Base-by-base conservation (phyloP, 2,888 invertebrate genomes). In the Aspidiotus rigidus region DNA sequence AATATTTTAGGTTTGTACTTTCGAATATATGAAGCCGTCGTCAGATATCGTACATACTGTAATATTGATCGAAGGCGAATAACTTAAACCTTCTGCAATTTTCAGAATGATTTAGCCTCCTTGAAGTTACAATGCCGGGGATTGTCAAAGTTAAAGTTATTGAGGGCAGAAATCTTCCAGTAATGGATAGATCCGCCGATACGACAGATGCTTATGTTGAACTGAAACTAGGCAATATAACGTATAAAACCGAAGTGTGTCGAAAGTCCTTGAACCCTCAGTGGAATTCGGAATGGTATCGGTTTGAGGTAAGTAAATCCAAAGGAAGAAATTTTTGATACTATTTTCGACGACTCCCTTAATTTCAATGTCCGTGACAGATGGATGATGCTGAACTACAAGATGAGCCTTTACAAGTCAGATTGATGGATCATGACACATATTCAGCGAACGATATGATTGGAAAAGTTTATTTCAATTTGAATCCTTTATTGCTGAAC, bases 371-470 rank as follows among this genome's bases (percentile, higher is more conserved):
- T n/a, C 2, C 10, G 39, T 15, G 78, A 17, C 79, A 93, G 91
- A 93, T 95, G 59, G 97, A 98, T 76, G 98, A 98, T 81, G 89
- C 93, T 10, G 96, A 96, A 75, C 79, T 98, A n/a, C 97, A 98
- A 81, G 97, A 98, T 80, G 97, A 98, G 77, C 95, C 95, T 0
- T 80, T 97, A 10, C 96, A 97, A 81, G 88, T 97, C 56, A 85
- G 95, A 62, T 83, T 98, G 0, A 93, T 98, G 90, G 98, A 99
- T 79, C 90, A 98, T 79, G 98, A 98, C 78, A 98, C 97, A 0
- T 96, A 98, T 78, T 96, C 96, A 5, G 96, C 98, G 0, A 97
- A 98, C 77, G 98, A 98, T 81, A 93, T 97, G 0, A 98, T 99
- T 75, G 98, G 98, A 39, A 96, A 98, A 80, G 94, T 92, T 0